phyloP scores from a whole-genome alignment of 2,888 invertebrate genomes.

The Mesorhabditis sp. region DNA sequence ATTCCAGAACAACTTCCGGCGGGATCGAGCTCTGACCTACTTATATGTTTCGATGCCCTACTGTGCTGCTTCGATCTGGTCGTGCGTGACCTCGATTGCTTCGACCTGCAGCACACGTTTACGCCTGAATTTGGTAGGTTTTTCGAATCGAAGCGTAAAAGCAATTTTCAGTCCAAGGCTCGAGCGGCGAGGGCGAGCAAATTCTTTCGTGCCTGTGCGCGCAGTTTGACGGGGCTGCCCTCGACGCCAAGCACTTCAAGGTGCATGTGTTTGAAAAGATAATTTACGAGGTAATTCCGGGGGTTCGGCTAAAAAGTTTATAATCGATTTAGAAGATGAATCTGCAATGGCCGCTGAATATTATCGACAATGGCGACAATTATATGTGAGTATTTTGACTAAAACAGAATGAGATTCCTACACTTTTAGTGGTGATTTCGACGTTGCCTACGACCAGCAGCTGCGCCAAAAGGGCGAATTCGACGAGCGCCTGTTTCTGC shows the following conservation, averaged over 20 bases:
- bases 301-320: background rate
- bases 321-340: constrained; percentile 7
- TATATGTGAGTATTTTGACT: constrained; percentile 14
- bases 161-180: constrained; percentile 14
- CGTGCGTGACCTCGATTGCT: background rate
- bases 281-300: background rate
- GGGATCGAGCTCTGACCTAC: background rate
- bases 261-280: constrained; percentile 72
- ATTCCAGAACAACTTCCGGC: background rate
- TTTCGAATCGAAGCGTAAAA: background rate
- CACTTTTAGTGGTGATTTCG: constrained; percentile 24
- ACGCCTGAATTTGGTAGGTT: background rate
- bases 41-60: background rate
- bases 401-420: constrained; percentile 6
- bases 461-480: constrained; percentile 87
- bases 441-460: constrained; percentile 76
- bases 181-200: constrained; percentile 13
- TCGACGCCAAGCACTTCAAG: constrained; percentile 85
- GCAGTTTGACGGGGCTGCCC: constrained; percentile 75
- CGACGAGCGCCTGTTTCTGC: constrained; percentile 84
- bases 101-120: background rate
- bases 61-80: background rate
- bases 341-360: constrained; percentile 7
- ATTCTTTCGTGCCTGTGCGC: constrained; percentile 67
- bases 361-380: constrained; percentile 5